Evolutionary conservation across 2,113 vertebrate species (phyloP).

Genomic region (Dromaius novaehollandiae): DNA sequence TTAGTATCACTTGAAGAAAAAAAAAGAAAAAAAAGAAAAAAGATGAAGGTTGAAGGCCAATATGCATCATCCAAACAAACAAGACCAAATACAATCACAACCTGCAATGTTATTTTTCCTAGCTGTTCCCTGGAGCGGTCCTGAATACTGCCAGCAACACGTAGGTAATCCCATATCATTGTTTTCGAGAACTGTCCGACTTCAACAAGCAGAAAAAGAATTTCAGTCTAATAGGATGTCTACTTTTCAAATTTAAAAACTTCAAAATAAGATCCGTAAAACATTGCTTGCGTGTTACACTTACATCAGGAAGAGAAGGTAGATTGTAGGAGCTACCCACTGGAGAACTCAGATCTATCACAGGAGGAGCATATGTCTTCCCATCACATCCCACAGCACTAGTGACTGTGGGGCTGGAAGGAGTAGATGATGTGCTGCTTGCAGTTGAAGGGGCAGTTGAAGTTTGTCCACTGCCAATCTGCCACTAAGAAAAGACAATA

Average conservation of each 20-base stretch:
- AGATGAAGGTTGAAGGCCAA: neutral
- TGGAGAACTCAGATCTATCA: constrained; percentile 79
- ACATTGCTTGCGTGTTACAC: neutral
- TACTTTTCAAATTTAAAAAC: neutral
- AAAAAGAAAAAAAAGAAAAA: neutral
- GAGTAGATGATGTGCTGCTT: constrained; percentile 72
- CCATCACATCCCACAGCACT: constrained; percentile 76
- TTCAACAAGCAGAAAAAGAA: neutral
- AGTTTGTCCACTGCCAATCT: constrained; percentile 75
- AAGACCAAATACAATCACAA: neutral
- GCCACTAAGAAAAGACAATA: constrained; percentile 66
- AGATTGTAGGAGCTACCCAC: constrained; percentile 78
- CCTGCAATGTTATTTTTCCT: neutral
- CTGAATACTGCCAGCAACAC: neutral
- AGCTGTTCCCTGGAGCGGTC: neutral
- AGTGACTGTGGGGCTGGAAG: constrained; percentile 80
- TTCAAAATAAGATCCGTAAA: neutral
- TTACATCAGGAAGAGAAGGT: constrained; percentile 84
- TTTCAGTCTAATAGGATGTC: neutral
- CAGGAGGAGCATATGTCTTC: constrained; percentile 64
- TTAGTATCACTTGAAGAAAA: neutral
- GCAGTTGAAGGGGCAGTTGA: constrained; percentile 56
- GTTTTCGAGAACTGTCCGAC: neutral
- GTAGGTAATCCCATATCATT: neutral
- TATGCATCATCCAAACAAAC: neutral